Evolutionary conservation across 92 coral and sea anemone genomes (phyloP).

Genomic region (Pocillopora meandrina): DNA sequence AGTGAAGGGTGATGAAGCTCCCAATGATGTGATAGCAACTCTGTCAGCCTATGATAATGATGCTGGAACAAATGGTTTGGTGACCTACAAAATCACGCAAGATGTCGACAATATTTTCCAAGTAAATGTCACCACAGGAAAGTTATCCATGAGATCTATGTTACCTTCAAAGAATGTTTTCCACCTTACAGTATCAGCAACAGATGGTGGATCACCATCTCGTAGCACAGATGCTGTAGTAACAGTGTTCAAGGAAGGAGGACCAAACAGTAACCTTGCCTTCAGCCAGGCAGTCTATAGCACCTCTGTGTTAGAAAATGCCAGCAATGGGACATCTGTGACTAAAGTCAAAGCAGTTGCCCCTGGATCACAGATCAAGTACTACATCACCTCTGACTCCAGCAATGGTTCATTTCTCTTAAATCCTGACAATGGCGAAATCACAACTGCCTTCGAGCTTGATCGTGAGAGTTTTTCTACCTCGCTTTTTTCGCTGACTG

Average conservation of each 20-base stretch:
- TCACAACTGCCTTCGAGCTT: conserved; percentile 52
- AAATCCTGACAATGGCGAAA: conserved; percentile 65
- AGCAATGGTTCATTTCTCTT: conserved; percentile 76
- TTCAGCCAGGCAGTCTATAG: conserved; percentile 62
- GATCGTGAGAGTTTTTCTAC: conserved; percentile 82
- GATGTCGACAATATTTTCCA: conserved; percentile 55
- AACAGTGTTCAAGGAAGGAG: conserved; percentile 70
- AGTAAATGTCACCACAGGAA: conserved; percentile 63
- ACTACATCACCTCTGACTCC: conserved; percentile 81
- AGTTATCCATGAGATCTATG: conserved; percentile 36
- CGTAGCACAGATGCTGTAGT: conserved; percentile 48
- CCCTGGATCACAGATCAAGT: conserved; percentile 50
- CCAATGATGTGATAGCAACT: conserved; percentile 58
- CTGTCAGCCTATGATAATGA: conserved; percentile 81
- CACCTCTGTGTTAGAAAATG: conserved; percentile 70
- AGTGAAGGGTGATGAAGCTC: conserved; percentile 29
- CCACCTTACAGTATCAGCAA: conserved; percentile 60
- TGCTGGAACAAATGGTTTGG: conserved; percentile 64
- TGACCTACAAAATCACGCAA: conserved; percentile 56
- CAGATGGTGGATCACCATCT: conserved; percentile 68
- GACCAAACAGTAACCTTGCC: conserved; percentile 63
- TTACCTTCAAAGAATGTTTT: conserved; percentile 48
- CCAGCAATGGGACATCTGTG: conserved; percentile 58
- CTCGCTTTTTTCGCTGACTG: conserved; percentile 53
- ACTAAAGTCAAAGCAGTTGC: conserved; percentile 62